Evolutionary conservation across 2,113 vertebrate species (phyloP).

Genomic region (Syngnathoides biaculeatus): DNA sequence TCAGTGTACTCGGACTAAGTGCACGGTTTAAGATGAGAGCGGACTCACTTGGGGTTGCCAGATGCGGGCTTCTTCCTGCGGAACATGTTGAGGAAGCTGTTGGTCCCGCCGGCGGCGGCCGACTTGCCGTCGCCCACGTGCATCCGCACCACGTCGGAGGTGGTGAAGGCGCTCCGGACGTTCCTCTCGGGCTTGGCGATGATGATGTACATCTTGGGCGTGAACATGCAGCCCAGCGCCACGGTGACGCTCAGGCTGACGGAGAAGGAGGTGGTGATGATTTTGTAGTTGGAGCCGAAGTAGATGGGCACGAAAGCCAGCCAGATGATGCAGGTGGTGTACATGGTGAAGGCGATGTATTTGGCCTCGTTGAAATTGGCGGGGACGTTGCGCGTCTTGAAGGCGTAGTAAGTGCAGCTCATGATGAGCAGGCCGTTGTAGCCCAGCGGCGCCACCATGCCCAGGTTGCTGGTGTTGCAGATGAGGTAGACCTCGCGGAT

Average conservation of each 20-base stretch:
- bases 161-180: slow-evolving; percentile 98
- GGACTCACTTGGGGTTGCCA: slow-evolving; percentile 89
- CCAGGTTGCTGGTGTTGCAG: slow-evolving; percentile 95
- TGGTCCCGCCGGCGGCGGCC: slow-evolving; percentile 80
- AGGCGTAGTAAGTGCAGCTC: slow-evolving; percentile 99
- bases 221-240: slow-evolving; percentile 98
- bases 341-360: slow-evolving; percentile 99
- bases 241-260: slow-evolving; percentile 98
- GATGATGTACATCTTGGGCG: slow-evolving; percentile 99
- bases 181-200: slow-evolving; percentile 97
- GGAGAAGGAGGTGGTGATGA: slow-evolving; percentile 97
- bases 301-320: slow-evolving; percentile 98
- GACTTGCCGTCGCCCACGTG: slow-evolving; percentile 96
- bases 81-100: slow-evolving; percentile 95
- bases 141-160: slow-evolving; percentile 97
- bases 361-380: slow-evolving; percentile 99
- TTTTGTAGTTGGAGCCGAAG: slow-evolving; percentile 99
- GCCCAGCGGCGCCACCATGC: slow-evolving; percentile 93
- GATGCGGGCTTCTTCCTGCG: slow-evolving; percentile 88
- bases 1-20: not conserved
- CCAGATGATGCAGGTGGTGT: slow-evolving; percentile 99
- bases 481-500: slow-evolving; percentile 96
- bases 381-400: slow-evolving; percentile 97
- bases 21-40: slow-evolving; percentile 13
- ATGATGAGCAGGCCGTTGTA: slow-evolving; percentile 97